Evolutionary conservation across 2,888 invertebrate species (phyloP), one percentile per base, ranked within the genome.

Genomic region (Dicyrtomina minuta): DNA sequence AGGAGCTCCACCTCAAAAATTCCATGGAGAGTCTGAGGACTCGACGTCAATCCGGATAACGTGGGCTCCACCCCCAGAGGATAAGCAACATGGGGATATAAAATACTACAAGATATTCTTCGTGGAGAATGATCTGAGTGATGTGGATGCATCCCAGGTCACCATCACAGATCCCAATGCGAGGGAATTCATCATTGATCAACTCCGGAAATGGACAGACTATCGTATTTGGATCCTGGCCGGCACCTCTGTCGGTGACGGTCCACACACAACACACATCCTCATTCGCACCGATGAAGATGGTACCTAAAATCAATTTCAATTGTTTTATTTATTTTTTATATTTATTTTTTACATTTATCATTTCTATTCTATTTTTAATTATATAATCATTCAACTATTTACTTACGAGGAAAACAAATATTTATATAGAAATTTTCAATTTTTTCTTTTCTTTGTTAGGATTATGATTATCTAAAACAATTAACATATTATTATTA

Each of bases 251-350:
- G 93, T 96, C 79, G 98, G 98, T 81, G 95, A 96, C 84, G 97
- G 98, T 75, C 97, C 92, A 75, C 88, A 90, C 80, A 95, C 95
- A 79, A 90, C 90, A 84, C 93, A 94, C 75, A 90, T 96, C 86
- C 88, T 89, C 81, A 90, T 95, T 80, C 90, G 91, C 86, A 97
- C 97, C 79, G 92, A 93, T 82, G 97, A 97, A 90, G 96, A 96
- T 89, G 97, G 98, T 98, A 96, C 90, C 22, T 53, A 17, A 20
- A 13, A 12, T 17, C 12, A 53, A 22, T 53, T 22, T 53, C 20
- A 20, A 6, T 53, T 53, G 2, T 53, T 20, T 53, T 20, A 13
- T 6, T 53, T 20, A 20, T 24, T 22, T 17, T 51, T 51, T 51
- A 46, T 46, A 5, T 33, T 46, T 46, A 13, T 10, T 13, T 41